These are phyloP conservation scores for Periophthalmus modestus DNA, from an alignment of 2,113 vertebrate genomes.

Conservation along the genomic window DNA sequence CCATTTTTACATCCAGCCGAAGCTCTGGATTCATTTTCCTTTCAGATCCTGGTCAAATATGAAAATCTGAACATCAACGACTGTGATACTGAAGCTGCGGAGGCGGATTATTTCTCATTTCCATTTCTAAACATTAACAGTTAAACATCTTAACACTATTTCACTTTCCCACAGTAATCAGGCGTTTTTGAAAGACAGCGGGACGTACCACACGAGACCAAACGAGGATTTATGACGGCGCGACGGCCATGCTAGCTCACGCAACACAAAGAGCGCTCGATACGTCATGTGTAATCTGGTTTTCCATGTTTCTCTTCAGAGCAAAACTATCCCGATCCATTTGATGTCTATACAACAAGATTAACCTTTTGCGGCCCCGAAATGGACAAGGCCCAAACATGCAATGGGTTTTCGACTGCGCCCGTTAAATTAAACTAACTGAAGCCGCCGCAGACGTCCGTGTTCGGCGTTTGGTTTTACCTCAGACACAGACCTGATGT, in stretches of 20 bases:
- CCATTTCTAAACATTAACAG: neutral
- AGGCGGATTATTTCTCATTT: neutral
- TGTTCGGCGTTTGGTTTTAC: conserved; percentile 3
- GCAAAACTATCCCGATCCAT: conserved; percentile 32
- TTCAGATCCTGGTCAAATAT: too few species aligned
- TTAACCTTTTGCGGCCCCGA: conserved; percentile 54
- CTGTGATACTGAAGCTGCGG: too few species aligned
- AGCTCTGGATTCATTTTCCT: too few species aligned
- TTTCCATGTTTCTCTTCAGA: conserved; percentile 35
- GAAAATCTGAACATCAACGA: too few species aligned
- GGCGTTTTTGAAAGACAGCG: neutral
- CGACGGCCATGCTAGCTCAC: conserved; percentile 5
- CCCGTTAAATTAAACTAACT: neutral
- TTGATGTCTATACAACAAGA: conserved; percentile 44
- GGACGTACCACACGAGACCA: neutral
- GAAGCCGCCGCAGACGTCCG: neutral
- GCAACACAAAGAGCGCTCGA: conserved; percentile 11
- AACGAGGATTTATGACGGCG: neutral
- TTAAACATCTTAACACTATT: neutral
- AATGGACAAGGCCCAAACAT: conserved; percentile 46
- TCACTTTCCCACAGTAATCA: neutral
- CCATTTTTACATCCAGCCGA: too few species aligned
- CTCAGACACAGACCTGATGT: neutral
- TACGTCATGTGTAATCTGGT: conserved; percentile 39
- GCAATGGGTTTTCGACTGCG: neutral